A percentile compares a stretch with the other conserved stretches of the same genome.
These are phyloP conservation scores for Nomada ferruginata DNA, from an alignment of 2,888 invertebrate genomes.

Conservation along the genomic window DNA sequence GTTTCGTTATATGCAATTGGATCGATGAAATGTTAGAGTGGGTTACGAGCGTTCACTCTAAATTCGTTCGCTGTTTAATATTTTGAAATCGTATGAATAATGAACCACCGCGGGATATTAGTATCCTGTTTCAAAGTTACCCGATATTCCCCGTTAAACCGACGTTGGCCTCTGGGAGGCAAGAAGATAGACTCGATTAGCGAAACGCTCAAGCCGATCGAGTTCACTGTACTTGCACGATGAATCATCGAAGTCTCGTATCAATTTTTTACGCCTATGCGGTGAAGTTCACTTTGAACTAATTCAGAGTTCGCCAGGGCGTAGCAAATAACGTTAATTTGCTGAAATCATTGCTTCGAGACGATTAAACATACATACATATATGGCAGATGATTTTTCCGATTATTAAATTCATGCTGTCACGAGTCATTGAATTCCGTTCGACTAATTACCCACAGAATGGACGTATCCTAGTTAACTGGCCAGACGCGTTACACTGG, in stretches of 20 bases:
- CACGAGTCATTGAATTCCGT: too few species aligned
- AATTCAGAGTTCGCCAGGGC: not conserved
- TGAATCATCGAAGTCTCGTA: not conserved
- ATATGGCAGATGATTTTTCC: too few species aligned
- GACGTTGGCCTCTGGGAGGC: not conserved
- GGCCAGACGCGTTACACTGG: not conserved
- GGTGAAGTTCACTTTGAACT: not conserved
- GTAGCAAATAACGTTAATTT: too few species aligned
- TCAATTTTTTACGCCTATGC: not conserved
- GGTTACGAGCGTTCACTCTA: conserved; percentile 18
- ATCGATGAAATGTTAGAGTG: conserved; percentile 1
- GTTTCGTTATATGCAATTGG: conserved; percentile 17
- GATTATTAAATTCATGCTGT: too few species aligned
- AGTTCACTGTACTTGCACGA: not conserved
- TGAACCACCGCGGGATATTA: conserved; percentile 36
- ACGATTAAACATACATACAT: too few species aligned
- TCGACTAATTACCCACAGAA: not conserved
- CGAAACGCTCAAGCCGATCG: not conserved
- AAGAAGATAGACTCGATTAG: conserved; percentile 24
- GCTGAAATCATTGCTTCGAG: too few species aligned
- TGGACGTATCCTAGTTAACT: too few species aligned
- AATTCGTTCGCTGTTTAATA: conserved; percentile 36
- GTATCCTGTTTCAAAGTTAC: conserved; percentile 27
- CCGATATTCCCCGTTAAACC: conserved; percentile 26
- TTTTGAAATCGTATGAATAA: conserved; percentile 51